Conservation (phyloP, 2,113 vertebrate species). For the Pedetes capensis region DNA sequence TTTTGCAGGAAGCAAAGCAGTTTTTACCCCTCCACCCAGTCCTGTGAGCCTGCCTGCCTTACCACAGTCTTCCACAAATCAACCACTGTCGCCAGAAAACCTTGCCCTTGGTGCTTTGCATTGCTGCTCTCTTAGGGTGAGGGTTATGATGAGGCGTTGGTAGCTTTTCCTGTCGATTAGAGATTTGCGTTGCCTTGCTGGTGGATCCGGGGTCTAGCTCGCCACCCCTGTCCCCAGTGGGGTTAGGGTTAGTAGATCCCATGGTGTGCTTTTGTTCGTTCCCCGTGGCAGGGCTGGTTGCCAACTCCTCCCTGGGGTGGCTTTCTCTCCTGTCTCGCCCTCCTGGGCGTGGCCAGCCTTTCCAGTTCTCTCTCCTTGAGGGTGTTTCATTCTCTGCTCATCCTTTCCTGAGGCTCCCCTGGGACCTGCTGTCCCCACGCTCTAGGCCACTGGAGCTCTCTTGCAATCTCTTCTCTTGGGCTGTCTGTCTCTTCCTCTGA, state of each 20-base stretch:
- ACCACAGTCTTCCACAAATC: not conserved
- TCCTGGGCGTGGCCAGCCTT: not conserved
- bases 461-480: not conserved
- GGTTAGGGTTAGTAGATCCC: rapidly evolving
- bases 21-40: rapidly evolving
- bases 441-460: too few relatives aligned
- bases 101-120: too few relatives aligned
- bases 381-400: rapidly evolving
- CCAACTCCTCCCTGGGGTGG: not conserved
- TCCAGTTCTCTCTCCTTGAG: not conserved
- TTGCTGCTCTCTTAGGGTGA: not conserved
- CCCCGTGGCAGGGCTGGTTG: rapidly evolving
- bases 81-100: not conserved
- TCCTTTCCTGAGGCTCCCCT: not conserved
- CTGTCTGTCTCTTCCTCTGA: not conserved
- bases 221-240: not conserved
- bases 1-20: not conserved
- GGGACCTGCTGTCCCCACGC: not conserved
- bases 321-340: too few relatives aligned
- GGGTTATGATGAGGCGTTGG: not conserved
- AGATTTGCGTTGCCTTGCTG: rapidly evolving
- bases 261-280: rapidly evolving
- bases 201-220: not conserved
- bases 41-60: not conserved
- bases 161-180: not conserved